Evolutionary conservation across 1,140 invertebrate genomes (phyloP), one percentile per base, ranked within the genome.

Genomic region (Halotydeus destructor): DNA sequence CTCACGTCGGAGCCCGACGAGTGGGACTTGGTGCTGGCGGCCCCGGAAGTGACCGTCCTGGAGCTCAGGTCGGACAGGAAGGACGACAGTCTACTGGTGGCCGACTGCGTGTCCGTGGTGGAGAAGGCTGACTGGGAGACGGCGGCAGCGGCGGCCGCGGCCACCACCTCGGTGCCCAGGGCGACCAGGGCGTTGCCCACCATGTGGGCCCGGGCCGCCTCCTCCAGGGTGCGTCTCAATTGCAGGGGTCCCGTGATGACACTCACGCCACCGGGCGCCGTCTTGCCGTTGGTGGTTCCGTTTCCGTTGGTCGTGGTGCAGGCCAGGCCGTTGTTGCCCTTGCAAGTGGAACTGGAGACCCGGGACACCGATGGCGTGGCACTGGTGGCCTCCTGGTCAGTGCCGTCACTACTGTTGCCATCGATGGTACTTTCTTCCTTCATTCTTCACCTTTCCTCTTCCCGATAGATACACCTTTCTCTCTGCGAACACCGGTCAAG

Each of bases 351-450:
- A 26, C 41, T 46, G 6, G 41, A 38, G 5, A 46, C 45, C 21
- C 38, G 36, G 8, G 45, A 43, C 9, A 35, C 38, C 9, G 41
- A 46, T n/a, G 41, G 30, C 3, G 19, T 14, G 5, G 33, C 16
- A n/a, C 12, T 8, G 12, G 38, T 39, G 18, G 25, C 22, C 19
- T 43, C 18, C 12, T 26, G 40, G 12, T 46, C 44, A 16, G 37
- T 26, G 5, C 26, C 42, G 22, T 46, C 44, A 24, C 37, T 45
- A 22, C 24, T 40, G 26, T 19, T 43, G 3, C 41, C 40, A 38
- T 46, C 44, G 27, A 12, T 21, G n/a, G n/a, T 9, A n/a, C 32
- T 31, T 42, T 44, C 42, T 35, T 44, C 40, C 31, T 44, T 46
- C 45, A 46, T 46, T 27, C 6, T 43, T 37, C n/a, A n/a, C n/a